Conservation (phyloP, 2,888 invertebrate genomes). For the Eristalis pertinax region DNA sequence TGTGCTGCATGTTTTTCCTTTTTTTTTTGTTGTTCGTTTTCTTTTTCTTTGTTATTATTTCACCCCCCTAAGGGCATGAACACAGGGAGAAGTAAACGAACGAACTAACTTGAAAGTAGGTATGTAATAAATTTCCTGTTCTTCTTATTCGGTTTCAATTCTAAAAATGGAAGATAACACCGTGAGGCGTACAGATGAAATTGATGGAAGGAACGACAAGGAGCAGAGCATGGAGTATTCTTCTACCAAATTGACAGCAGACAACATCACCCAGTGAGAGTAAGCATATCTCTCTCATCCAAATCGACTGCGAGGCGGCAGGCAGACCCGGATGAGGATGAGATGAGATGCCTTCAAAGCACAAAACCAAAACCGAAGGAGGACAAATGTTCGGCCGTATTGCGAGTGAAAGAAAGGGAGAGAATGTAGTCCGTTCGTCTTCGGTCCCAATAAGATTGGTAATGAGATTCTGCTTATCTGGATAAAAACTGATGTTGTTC, state of each 20-base stretch:
- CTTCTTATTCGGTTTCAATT: conserved; percentile 57
- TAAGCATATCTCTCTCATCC: conserved; percentile 26
- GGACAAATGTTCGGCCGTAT: background rate
- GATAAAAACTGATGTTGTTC: conserved; percentile 63
- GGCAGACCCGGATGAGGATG: conserved; percentile 18
- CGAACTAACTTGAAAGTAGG: conserved; percentile 69
- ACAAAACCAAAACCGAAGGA: background rate
- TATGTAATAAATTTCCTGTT: conserved; percentile 68
- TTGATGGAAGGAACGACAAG: conserved; percentile 28
- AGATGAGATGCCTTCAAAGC: background rate
- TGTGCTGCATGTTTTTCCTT: background rate
- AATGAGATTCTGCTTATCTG: conserved; percentile 71
- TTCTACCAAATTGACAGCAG: conserved; percentile 44
- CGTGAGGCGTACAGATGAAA: conserved; percentile 52
- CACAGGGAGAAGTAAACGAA: conserved; percentile 38
- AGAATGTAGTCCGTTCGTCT: background rate
- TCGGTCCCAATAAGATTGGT: conserved; percentile 60
- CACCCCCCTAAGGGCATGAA: conserved; percentile 64
- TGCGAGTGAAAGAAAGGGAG: background rate
- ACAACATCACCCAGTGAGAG: background rate
- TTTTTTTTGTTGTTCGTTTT: conserved; percentile 12
- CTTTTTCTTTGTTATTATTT: conserved; percentile 48
- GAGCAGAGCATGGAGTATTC: conserved; percentile 40
- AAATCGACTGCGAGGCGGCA: background rate
- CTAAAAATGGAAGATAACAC: conserved; percentile 72